These are phyloP conservation scores for Caenorhabditis sp. DNA, from an alignment of 2,888 invertebrate genomes.

Conservation along the genomic window DNA sequence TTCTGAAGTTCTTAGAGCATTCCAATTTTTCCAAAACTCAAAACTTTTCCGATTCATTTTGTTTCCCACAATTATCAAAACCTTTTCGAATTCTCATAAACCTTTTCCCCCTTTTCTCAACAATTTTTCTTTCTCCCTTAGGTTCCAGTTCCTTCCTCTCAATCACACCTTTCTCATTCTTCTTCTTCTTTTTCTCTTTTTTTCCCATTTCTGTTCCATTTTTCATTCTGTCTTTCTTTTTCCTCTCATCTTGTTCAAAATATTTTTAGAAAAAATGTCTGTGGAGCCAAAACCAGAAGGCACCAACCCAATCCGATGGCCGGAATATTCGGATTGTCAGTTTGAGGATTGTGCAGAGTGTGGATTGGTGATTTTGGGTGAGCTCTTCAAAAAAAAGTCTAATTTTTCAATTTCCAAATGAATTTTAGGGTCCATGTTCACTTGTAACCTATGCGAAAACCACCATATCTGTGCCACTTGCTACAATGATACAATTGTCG, in stretches of 20 bases:
- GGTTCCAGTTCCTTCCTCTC: neutral
- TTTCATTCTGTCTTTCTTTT: neutral
- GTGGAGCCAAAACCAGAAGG: conserved; percentile 42
- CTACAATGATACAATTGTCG: conserved; percentile 61
- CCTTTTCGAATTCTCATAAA: neutral
- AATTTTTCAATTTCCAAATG: too few relatives aligned
- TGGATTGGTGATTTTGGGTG: conserved; percentile 52
- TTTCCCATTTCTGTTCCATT: conserved; percentile 8
- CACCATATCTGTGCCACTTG: conserved; percentile 63
- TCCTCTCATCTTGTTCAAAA: conserved; percentile 12
- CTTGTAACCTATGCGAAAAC: conserved; percentile 59
- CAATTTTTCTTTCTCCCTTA: conserved; percentile 11
- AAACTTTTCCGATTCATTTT: neutral
- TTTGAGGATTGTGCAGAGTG: conserved; percentile 62
- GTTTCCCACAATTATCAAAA: conserved; percentile 1
- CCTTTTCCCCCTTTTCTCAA: conserved; percentile 1
- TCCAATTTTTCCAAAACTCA: too few relatives aligned
- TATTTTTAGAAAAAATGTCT: neutral
- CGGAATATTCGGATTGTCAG: conserved; percentile 63
- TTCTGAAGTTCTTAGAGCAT: too few relatives aligned
- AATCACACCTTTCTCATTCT: neutral
- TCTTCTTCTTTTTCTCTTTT: conserved; percentile 5
- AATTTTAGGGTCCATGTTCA: conserved; percentile 66
- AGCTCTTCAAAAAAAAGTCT: neutral
- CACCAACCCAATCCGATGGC: conserved; percentile 63